phyloP scores from a whole-genome alignment of 1,140 invertebrate genomes.

The Odontomachus brunneus region DNA sequence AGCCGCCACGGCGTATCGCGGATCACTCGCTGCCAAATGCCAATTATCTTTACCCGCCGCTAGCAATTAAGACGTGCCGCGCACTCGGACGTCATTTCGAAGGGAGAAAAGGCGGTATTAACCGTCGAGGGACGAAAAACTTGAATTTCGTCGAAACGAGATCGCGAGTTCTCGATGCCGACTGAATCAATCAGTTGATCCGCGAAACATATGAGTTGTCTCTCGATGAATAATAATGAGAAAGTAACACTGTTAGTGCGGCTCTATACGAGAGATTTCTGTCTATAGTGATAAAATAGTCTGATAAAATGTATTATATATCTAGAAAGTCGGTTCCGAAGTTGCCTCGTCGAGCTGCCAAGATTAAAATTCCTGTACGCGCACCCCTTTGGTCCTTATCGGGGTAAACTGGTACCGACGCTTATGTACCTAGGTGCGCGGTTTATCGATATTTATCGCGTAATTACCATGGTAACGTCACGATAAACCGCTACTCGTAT shows the following conservation, averaged over 20 bases:
- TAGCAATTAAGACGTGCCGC: conserved; percentile 71
- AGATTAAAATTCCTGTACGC: conserved; percentile 44
- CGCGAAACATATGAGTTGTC: no score
- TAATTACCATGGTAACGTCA: conserved; percentile 78
- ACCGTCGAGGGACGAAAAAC: conserved; percentile 5
- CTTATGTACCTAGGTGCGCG: conserved; percentile 61
- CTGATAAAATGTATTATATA: no score
- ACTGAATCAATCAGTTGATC: neutral
- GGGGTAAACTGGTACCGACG: conserved; percentile 58
- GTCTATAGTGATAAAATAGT: no score
- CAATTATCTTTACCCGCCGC: conserved; percentile 76
- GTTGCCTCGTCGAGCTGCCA: no score
- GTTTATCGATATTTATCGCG: conserved; percentile 69
- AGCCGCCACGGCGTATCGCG: conserved; percentile 69
- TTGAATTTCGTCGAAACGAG: conserved; percentile 58
- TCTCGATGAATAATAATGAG: no score
- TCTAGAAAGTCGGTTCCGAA: no score
- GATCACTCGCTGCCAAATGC: conserved; percentile 77
- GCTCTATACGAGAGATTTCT: no score
- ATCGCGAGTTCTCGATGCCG: neutral
- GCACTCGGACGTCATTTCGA: conserved; percentile 31
- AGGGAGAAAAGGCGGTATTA: conserved; percentile 45
- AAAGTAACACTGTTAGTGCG: no score
- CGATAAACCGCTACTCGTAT: conserved; percentile 75
- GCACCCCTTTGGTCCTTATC: conserved; percentile 37